A percentile compares a stretch with the other conserved stretches of the same genome.
Conservation (phyloP, 1,140 invertebrate species). For the Zaprionus capensis region DNA sequence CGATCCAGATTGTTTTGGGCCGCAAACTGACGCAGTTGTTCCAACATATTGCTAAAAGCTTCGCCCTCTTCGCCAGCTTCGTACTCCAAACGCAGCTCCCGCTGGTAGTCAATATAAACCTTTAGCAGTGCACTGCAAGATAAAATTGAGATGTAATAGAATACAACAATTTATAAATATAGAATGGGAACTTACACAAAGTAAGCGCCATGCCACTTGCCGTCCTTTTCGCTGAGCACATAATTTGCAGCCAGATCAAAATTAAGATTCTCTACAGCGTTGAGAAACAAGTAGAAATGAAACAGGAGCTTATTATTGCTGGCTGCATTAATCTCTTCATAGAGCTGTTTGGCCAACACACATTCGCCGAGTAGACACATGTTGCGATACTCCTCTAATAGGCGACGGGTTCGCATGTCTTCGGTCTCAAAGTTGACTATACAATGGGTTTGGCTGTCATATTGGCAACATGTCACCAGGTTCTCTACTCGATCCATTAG, state of each 20-base stretch:
- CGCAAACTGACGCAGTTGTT: constrained; percentile 35
- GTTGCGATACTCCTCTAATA: constrained; percentile 51
- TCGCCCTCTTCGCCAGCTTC: background rate
- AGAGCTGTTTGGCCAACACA: constrained; percentile 52
- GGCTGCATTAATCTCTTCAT: constrained; percentile 30
- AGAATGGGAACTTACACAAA: constrained; percentile 43
- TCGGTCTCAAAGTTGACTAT: constrained; percentile 15
- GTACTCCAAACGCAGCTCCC: constrained; percentile 11
- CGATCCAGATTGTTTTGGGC: constrained; percentile 34
- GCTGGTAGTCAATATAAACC: constrained; percentile 58
- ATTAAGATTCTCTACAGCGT: constrained; percentile 53
- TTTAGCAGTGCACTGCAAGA: constrained; percentile 41
- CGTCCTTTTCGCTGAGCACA: constrained; percentile 1
- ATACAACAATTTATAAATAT: too few relatives aligned
- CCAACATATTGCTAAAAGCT: constrained; percentile 49
- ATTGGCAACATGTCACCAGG: constrained; percentile 28
- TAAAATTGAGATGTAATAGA: background rate
- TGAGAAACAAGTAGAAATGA: constrained; percentile 47
- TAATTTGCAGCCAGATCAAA: constrained; percentile 36
- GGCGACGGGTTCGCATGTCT: constrained; percentile 1
- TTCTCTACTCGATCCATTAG: constrained; percentile 56
- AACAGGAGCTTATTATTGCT: constrained; percentile 34
- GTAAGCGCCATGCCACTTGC: constrained; percentile 48
- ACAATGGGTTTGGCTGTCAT: constrained; percentile 17
- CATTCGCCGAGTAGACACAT: constrained; percentile 39